Conservation (phyloP, 2,113 vertebrate genomes). For the Albula goreensis region DNA sequence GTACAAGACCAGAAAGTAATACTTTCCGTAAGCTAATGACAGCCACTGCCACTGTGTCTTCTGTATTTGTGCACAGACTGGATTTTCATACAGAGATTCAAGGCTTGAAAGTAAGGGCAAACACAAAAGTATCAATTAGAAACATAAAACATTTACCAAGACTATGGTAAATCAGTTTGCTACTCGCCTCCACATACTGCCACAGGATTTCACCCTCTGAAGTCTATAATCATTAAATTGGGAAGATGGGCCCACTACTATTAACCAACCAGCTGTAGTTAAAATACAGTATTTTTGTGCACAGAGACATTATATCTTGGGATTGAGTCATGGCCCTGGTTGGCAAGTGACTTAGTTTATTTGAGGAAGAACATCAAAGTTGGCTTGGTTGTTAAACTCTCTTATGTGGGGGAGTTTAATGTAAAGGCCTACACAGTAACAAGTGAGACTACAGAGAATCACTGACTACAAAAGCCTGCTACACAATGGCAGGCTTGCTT, state of each 20-base stretch:
- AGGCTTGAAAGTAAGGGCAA: background rate
- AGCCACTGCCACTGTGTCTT: background rate
- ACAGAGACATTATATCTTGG: constrained; percentile 21
- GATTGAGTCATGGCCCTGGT: background rate
- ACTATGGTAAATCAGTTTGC: constrained; percentile 16
- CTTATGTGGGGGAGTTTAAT: background rate
- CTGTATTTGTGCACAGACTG: background rate
- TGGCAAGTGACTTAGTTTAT: constrained; percentile 26
- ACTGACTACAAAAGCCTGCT: background rate
- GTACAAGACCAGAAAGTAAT: background rate
- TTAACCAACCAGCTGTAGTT: constrained; percentile 48
- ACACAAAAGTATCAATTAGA: background rate
- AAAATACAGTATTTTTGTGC: constrained; percentile 32
- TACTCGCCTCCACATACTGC: constrained; percentile 25
- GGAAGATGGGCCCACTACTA: constrained; percentile 19
- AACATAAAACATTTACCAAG: background rate
- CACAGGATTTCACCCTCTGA: constrained; percentile 27
- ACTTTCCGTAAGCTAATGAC: background rate
- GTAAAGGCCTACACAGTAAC: background rate
- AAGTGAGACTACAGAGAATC: background rate
- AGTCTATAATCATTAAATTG: constrained; percentile 47
- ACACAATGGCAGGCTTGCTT: background rate
- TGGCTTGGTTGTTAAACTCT: background rate
- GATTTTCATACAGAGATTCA: background rate
- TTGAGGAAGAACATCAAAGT: constrained; percentile 27